Evolutionary conservation across 2,113 vertebrate genomes (phyloP).

Genomic region (Martes martes): DNA sequence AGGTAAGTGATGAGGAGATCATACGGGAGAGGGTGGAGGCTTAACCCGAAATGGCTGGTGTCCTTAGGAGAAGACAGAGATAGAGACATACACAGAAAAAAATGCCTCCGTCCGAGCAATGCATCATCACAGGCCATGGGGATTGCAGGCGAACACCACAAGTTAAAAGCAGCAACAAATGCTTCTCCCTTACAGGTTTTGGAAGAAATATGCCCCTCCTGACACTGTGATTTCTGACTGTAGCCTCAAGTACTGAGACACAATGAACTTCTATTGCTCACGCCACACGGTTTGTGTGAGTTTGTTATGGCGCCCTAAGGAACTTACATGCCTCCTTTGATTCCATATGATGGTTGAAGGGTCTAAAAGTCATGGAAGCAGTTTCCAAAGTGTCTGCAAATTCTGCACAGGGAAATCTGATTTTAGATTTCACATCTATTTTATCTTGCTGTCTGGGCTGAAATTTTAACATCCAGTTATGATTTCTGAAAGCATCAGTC

Average conservation of each 20-base stretch:
- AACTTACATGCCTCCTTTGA: background rate
- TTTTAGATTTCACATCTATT: background rate
- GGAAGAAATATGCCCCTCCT: background rate
- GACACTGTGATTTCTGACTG: background rate
- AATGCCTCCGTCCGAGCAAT: rapidly evolving
- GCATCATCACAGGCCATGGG: background rate
- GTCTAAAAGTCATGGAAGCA: background rate
- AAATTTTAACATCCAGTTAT: background rate
- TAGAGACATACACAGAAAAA: background rate
- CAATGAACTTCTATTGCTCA: background rate
- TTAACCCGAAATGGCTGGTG: background rate
- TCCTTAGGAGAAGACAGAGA: background rate
- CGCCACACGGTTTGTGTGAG: background rate
- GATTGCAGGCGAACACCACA: background rate
- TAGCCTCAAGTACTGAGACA: background rate
- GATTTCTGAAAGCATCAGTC: background rate
- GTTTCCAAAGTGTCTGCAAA: background rate
- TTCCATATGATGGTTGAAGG: background rate
- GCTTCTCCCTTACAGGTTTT: background rate
- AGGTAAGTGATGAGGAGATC: background rate
- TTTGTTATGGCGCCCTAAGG: background rate
- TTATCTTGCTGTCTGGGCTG: background rate
- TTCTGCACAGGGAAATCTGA: background rate
- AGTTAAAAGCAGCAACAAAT: background rate
- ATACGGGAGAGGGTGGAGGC: background rate